Base-by-base conservation (phyloP, 1,140 invertebrate genomes). In the Eciton burchellii region DNA sequence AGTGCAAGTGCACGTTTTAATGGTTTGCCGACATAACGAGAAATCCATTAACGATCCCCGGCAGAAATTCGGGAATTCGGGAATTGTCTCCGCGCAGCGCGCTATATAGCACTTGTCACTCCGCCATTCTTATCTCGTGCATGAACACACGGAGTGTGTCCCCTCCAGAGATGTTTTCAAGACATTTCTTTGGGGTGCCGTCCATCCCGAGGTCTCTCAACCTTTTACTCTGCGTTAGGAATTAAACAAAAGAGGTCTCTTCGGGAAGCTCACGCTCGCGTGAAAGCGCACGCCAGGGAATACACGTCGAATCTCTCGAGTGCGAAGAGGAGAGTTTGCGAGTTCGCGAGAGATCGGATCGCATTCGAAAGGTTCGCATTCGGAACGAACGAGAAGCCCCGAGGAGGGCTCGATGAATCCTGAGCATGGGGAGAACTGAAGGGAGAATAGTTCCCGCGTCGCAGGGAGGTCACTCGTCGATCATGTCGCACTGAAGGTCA, bases 11-110 rank as follows among this genome's bases (percentile, higher is more conserved):
- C 26, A 43, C 57, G 82, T 89, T 92, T 91, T 89, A 90, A 91
- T 89, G 84, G 84, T 86, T 89, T 85, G 76, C 81, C 79, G 66
- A 83, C 73, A 85, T 88, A 90, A 90, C 86, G 88, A 84, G 84
- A 89, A 91, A 91, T 91, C 89, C 89, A 92, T 92, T 91, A 91
- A 89, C 74, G 70, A 66, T 0, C 14, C 35, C 21, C 41, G 9
- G 26, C n/a, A 85, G 74, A 54, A 79, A 82, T 79, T 62, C 12
- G 71, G 24, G 49, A 41, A n/a, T n/a, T 49, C 57, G n/a, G n/a
- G n/a, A n/a, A n/a, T 71, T 63, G n/a, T 54, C 54, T 52, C 66
- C 66, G 12, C 9, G 6, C 19, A 12, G 0, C 24, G n/a, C n/a
- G n/a, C n/a, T n/a, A n/a, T 12, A 16, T 19, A 9, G n/a, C 5